Evolutionary conservation across 2,797 vertebrate species (phyloP).

Genomic region (Somateria mollissima): DNA sequence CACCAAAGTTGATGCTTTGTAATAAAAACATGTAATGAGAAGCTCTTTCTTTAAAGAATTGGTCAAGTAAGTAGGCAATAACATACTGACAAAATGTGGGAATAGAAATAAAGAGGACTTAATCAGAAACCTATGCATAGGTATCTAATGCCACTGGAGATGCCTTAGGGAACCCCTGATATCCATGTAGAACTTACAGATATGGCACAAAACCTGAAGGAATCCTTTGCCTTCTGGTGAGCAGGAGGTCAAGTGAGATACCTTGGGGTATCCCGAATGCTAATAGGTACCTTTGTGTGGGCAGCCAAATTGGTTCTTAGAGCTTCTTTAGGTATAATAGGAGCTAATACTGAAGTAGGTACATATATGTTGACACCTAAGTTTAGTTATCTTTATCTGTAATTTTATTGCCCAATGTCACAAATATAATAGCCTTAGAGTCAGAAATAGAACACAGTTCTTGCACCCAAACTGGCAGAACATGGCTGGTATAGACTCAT

Average conservation of each 20-base stretch:
- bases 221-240: not conserved
- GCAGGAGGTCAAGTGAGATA: not conserved
- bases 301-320: not conserved
- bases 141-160: not conserved
- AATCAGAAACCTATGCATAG: accelerated
- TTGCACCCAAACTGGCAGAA: not conserved
- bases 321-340: not conserved
- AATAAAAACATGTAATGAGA: not conserved
- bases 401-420: not conserved
- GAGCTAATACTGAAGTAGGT: not conserved
- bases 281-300: not conserved
- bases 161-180: not conserved
- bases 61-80: not conserved
- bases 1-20: not conserved
- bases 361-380: not conserved
- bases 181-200: not conserved
- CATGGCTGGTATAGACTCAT: not conserved
- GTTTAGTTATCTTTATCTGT: not conserved
- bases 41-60: not conserved
- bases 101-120: not conserved
- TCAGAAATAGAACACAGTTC: not conserved
- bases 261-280: not conserved
- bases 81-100: not conserved
- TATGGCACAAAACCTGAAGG: not conserved
- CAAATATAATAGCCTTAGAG: not conserved